Conservation (phyloP, 2,113 vertebrate species). For the Conger conger region DNA sequence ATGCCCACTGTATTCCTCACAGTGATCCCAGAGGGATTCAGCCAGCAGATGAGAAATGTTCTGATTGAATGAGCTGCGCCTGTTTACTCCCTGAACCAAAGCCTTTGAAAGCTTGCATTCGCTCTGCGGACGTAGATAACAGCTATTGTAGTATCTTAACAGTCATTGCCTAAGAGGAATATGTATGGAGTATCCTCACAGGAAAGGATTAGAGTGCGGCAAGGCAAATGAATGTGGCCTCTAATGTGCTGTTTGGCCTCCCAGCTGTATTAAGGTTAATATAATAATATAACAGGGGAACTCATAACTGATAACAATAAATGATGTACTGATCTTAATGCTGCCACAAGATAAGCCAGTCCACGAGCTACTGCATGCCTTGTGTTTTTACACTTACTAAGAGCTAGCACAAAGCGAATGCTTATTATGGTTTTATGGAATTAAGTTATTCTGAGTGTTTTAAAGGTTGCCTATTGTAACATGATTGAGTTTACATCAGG, state of each 20-base stretch:
- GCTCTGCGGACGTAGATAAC: too few relatives aligned
- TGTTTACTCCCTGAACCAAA: constrained; percentile 4
- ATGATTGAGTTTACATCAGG: background rate
- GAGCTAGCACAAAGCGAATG: too few relatives aligned
- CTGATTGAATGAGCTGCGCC: background rate
- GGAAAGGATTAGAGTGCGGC: background rate
- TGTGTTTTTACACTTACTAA: background rate
- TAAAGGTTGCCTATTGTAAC: background rate
- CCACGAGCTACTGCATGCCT: background rate
- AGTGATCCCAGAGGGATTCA: background rate
- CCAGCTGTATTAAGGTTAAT: background rate
- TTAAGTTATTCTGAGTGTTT: too few relatives aligned
- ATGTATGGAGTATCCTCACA: background rate
- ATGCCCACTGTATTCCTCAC: background rate
- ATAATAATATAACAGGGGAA: background rate
- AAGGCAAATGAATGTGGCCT: constrained; percentile 15
- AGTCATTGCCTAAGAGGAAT: background rate
- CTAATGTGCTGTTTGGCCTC: background rate
- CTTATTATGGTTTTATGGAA: too few relatives aligned
- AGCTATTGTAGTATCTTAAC: background rate
- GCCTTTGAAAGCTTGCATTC: background rate
- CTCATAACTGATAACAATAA: background rate
- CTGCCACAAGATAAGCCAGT: background rate
- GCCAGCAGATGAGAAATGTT: background rate
- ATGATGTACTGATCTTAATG: background rate